Percentiles rank a stretch among this genome's conserved stretches.
Conservation (phyloP, 2,797 vertebrate species). For the Vireo griseus region DNA sequence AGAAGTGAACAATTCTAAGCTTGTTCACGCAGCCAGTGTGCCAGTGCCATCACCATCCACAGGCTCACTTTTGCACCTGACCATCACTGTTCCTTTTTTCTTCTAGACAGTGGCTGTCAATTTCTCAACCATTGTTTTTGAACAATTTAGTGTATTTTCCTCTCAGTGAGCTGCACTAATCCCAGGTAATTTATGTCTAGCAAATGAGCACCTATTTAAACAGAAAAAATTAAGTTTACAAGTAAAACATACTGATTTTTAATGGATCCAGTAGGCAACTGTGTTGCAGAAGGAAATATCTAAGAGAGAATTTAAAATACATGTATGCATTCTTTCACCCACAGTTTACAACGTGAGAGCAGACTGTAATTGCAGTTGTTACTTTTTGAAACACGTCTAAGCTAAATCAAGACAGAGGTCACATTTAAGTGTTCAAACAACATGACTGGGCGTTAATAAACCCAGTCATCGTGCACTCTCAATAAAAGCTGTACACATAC, state of each 20-base stretch:
- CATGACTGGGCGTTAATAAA: not conserved
- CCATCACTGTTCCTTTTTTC: not conserved
- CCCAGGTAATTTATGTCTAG: not conserved
- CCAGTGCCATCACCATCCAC: not conserved
- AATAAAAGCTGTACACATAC: not conserved
- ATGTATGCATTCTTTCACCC: not conserved
- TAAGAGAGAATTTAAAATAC: not conserved
- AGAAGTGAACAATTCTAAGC: not conserved
- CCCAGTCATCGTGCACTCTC: not conserved
- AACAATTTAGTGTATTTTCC: not conserved
- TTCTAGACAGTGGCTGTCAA: not conserved
- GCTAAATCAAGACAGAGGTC: not conserved
- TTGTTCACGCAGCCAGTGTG: not conserved
- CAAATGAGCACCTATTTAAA: not conserved
- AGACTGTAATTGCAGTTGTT: not conserved
- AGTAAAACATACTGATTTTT: not conserved
- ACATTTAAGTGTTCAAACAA: not conserved
- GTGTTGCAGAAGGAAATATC: not conserved
- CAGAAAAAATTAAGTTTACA: not conserved
- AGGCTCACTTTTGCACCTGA: not conserved
- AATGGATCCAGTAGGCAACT: not conserved
- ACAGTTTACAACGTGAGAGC: not conserved
- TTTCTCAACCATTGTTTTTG: not conserved
- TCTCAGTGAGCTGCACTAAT: not conserved
- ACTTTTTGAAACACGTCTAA: not conserved